A percentile compares a stretch with the other conserved stretches of the same genome.
Conservation (phyloP, 2,797 vertebrate species). For the Enteromius thamalakanensis region DNA sequence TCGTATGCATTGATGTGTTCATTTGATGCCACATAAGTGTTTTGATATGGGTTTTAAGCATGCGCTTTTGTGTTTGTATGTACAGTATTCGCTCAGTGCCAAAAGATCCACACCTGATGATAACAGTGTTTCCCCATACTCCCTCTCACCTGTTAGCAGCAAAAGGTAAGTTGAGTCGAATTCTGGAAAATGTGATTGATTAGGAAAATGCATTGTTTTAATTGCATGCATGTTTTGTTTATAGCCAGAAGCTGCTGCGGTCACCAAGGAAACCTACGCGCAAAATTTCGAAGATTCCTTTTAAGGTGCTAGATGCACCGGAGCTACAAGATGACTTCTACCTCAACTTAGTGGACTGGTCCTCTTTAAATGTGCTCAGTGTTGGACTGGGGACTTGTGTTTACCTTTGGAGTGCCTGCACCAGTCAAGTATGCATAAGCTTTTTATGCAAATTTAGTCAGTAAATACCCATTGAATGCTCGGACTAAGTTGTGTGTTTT, state of each 20-base stretch:
- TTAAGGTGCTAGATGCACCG: slow-evolving; percentile 96
- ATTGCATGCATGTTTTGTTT: background rate
- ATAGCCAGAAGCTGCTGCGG: slow-evolving; percentile 92
- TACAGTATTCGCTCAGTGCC: slow-evolving; percentile 91
- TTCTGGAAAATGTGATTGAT: background rate
- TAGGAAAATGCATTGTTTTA: background rate
- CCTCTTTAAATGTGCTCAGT: slow-evolving; percentile 95
- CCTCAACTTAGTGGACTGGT: slow-evolving; percentile 99
- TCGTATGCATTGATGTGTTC: background rate
- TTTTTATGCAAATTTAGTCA: background rate
- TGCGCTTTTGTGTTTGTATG: background rate
- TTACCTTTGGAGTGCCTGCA: slow-evolving; percentile 98
- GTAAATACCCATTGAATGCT: background rate
- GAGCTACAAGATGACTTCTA: slow-evolving; percentile 99
- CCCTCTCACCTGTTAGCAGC: slow-evolving; percentile 96
- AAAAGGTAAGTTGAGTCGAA: slow-evolving; percentile 84
- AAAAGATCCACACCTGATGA: slow-evolving; percentile 94
- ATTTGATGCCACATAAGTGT: background rate
- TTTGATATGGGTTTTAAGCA: background rate
- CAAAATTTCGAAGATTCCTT: slow-evolving; percentile 99
- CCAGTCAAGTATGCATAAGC: slow-evolving; percentile 86
- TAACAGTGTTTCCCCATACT: slow-evolving; percentile 95
- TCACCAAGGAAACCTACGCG: slow-evolving; percentile 96
- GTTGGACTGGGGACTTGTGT: slow-evolving; percentile 98
- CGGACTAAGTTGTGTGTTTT: background rate